Evolutionary conservation across 2,797 vertebrate genomes (phyloP), one percentile per base, ranked within the genome.

Genomic region (Parambassis ranga): DNA sequence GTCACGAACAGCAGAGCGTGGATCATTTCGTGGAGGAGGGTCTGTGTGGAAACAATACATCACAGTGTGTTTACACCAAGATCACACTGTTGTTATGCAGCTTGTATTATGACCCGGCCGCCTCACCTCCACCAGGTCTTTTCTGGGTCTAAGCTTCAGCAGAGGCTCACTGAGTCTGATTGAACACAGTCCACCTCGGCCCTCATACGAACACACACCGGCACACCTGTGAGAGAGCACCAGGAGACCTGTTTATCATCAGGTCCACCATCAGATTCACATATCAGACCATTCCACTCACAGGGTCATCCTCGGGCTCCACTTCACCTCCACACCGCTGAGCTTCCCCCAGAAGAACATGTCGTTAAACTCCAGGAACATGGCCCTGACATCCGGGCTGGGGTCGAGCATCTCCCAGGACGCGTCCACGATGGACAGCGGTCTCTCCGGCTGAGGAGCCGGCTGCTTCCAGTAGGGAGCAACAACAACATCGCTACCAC

Each of bases 11-110:
- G 93, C 63, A 98, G 91, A 0, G 98, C 97, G 4, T 99, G 98
- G 71, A 99, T 99, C 98, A 99, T 99, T 84, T 99, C 98, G 24
- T 99, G 98, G 62, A 99, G 86, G 28, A 99, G 93, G 0, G 98
- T 99, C 98, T 99, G 92, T 99, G 92, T 48, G 82, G 58, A 50
- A 28, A 44, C 10, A 65, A n/a, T n/a, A n/a, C n/a, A n/a, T n/a
- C n/a, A n/a, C n/a, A n/a, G n/a, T n/a, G n/a, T n/a, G n/a, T n/a
- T n/a, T n/a, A n/a, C n/a, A n/a, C n/a, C n/a, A n/a, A n/a, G n/a
- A n/a, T n/a, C n/a, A n/a, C n/a, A n/a, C n/a, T n/a, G n/a, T n/a
- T n/a, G n/a, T n/a, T n/a, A n/a, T n/a, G n/a, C n/a, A n/a, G n/a
- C n/a, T n/a, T n/a, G n/a, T n/a, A n/a, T n/a, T n/a, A n/a, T n/a